These are phyloP conservation scores for Platyrinchus mystaceus DNA, from an alignment of 2,797 vertebrate species.

Conservation along the genomic window DNA sequence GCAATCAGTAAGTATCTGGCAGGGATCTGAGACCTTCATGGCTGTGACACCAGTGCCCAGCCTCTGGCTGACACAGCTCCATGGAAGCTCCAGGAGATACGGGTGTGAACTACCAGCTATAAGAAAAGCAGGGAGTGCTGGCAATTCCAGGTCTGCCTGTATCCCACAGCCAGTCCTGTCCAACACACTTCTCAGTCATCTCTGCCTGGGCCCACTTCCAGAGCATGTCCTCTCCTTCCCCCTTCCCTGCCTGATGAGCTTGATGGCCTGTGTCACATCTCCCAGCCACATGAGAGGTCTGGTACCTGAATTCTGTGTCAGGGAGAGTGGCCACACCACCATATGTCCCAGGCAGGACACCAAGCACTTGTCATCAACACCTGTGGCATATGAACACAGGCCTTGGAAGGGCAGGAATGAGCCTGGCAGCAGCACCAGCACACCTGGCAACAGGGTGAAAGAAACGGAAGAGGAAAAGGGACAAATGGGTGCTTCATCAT, in stretches of 20 bases:
- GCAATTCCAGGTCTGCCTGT: background rate
- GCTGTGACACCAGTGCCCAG: background rate
- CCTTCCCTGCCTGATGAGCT: background rate
- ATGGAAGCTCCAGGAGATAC: background rate
- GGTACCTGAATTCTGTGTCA: background rate
- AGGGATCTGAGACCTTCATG: background rate
- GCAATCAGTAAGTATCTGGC: background rate
- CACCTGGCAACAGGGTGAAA: background rate
- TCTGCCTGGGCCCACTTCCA: background rate
- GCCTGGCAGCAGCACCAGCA: background rate
- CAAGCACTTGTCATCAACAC: background rate
- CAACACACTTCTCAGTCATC: background rate
- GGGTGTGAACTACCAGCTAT: background rate
- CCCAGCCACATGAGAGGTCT: rapidly evolving
- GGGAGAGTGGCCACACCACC: background rate
- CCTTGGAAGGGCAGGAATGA: background rate
- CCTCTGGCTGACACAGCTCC: background rate
- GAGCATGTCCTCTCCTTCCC: background rate
- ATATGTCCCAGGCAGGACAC: background rate
- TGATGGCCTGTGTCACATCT: background rate
- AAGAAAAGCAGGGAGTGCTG: background rate
- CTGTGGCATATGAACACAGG: background rate
- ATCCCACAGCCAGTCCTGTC: rapidly evolving
- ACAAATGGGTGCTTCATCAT: background rate
- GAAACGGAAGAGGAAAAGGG: background rate